Evolutionary conservation across 2,113 vertebrate species (phyloP).

Genomic region (Pluvianellus socialis): DNA sequence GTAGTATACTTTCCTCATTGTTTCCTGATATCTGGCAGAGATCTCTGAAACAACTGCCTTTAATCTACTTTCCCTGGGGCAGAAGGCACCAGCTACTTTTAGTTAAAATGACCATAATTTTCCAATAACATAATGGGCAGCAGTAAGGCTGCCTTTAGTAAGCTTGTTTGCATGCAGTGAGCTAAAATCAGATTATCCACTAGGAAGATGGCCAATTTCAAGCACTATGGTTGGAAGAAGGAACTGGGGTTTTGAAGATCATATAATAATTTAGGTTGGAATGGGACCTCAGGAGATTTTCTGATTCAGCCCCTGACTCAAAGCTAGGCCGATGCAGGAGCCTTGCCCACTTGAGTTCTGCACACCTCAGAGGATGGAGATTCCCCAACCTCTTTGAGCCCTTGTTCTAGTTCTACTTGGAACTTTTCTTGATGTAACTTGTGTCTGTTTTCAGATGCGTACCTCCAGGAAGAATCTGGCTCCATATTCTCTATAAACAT

Average conservation of each 20-base stretch:
- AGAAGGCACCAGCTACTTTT: background rate
- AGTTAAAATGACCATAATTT: background rate
- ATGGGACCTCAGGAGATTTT: background rate
- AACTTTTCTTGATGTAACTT: no score
- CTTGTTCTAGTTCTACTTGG: no score
- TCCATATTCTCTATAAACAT: no score
- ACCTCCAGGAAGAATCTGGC: no score
- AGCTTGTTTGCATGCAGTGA: background rate
- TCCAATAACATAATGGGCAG: background rate
- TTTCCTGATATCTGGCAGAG: background rate
- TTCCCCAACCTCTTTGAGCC: background rate
- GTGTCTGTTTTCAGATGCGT: no score
- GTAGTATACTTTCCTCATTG: background rate
- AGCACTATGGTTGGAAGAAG: background rate
- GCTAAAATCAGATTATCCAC: background rate
- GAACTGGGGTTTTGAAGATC: background rate
- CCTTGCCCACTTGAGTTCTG: background rate
- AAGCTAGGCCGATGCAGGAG: background rate
- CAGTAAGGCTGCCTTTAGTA: background rate
- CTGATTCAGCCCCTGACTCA: background rate
- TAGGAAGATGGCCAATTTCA: background rate
- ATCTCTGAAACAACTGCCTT: conserved; percentile 3
- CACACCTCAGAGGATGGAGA: background rate
- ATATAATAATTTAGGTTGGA: background rate
- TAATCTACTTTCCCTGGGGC: background rate